phyloP scores from a whole-genome alignment of 2,797 vertebrate genomes.

The Muscicapa striata region DNA sequence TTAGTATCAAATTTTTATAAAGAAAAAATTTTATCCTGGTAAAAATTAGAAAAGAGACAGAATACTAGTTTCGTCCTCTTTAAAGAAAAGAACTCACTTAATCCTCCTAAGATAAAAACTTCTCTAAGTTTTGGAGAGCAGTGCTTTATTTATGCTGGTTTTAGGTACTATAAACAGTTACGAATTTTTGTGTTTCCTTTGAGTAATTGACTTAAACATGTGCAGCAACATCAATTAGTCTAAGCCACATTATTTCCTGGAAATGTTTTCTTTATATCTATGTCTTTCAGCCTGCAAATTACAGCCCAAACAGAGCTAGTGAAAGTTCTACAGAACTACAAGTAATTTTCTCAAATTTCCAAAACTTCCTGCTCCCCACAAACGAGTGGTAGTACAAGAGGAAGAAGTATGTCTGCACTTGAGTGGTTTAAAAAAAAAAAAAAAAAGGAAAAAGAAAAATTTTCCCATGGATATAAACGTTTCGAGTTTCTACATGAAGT shows the following conservation, averaged over 20 bases:
- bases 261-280: not conserved
- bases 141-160: slow-evolving; percentile 34
- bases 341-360: not conserved
- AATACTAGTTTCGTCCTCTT: not conserved
- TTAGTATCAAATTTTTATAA: slow-evolving; percentile 30
- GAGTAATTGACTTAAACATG: slow-evolving; percentile 30
- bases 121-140: not conserved
- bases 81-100: not conserved
- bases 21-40: slow-evolving; percentile 21
- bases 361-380: not conserved
- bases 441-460: not conserved
- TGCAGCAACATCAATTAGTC: not conserved
- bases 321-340: not conserved
- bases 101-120: not conserved
- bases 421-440: not conserved
- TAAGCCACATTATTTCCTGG: not conserved
- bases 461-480: not conserved
- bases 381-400: not conserved
- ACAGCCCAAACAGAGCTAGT: not conserved
- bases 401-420: not conserved
- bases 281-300: not conserved
- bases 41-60: not conserved
- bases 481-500: not conserved
- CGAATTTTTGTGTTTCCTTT: not conserved
- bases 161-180: slow-evolving; percentile 43